Conservation (phyloP, 2,888 invertebrate species). For the Tetragonisca angustula region DNA sequence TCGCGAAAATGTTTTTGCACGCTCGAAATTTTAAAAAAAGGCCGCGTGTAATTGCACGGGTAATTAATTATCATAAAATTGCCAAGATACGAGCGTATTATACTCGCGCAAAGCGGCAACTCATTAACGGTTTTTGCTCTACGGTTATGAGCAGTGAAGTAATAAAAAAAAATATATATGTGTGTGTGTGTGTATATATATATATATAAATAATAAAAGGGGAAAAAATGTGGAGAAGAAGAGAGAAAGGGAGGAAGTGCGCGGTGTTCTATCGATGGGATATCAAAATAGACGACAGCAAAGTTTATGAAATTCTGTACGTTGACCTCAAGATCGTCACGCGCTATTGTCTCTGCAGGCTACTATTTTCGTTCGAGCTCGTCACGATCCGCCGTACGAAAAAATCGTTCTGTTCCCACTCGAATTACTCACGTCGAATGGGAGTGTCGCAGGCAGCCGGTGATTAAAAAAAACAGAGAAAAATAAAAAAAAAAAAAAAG, state of each 20-base stretch:
- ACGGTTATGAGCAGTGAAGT: too few relatives aligned
- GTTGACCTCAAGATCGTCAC: constrained; percentile 61
- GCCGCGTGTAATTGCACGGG: constrained; percentile 14
- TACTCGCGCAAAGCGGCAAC: neutral
- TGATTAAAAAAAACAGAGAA: constrained; percentile 36
- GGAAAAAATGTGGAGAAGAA: neutral
- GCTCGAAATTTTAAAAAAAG: constrained; percentile 6
- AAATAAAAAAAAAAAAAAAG: constrained; percentile 8
- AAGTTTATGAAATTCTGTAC: constrained; percentile 32
- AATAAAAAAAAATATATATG: neutral
- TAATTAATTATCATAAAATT: constrained; percentile 32
- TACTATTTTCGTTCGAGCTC: constrained; percentile 63
- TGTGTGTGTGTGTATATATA: too few relatives aligned
- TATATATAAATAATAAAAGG: too few relatives aligned
- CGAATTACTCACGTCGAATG: constrained; percentile 50
- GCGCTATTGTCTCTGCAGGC: constrained; percentile 58
- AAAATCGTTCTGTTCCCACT: constrained; percentile 64
- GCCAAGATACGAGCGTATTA: constrained; percentile 1
- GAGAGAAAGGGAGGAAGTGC: neutral
- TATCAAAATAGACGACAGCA: neutral
- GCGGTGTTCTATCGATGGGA: neutral
- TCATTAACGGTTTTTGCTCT: constrained; percentile 22
- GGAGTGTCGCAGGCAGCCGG: constrained; percentile 24
- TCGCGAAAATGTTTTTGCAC: neutral
- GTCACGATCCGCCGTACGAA: constrained; percentile 67